Evolutionary conservation across 64 coral and sea anemone genomes (phyloP).

Genomic region (Montipora cactus): DNA sequence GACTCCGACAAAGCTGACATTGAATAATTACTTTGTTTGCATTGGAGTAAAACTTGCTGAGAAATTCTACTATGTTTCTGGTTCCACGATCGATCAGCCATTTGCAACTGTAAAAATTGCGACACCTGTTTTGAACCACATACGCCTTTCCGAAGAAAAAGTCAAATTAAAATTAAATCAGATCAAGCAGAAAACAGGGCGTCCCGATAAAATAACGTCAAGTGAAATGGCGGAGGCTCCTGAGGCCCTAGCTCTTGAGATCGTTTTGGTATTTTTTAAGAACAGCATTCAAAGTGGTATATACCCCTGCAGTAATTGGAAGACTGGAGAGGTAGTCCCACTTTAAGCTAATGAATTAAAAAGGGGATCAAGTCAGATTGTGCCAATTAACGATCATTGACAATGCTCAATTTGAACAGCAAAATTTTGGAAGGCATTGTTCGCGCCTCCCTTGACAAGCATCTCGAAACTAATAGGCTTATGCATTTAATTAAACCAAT

Average conservation of each 20-base stretch:
- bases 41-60: background rate
- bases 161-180: background rate
- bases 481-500: constrained; percentile 10
- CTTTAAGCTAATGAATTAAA: background rate
- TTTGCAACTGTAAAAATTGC: background rate
- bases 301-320: constrained; percentile 12
- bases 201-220: background rate
- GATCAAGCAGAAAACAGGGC: background rate
- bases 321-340: background rate
- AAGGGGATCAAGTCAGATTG: constrained; percentile 19
- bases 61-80: background rate
- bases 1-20: constrained; percentile 8
- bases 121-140: background rate
- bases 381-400: constrained; percentile 28
- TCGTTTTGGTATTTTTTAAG: background rate
- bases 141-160: background rate
- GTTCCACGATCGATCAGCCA: background rate
- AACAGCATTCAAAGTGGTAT: constrained; percentile 6
- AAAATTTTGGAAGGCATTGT: constrained; percentile 30
- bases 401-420: constrained; percentile 13
- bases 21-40: background rate
- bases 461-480: background rate
- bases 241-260: background rate
- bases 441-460: constrained; percentile 13
- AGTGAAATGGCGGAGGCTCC: background rate